A percentile compares a stretch with the other conserved stretches of the same genome.
These are phyloP conservation scores for Aurelia aurita complex sp. Pacific DNA, from an alignment of 30 jellyfish, hydroid and myxozoan species.

Conservation along the genomic window DNA sequence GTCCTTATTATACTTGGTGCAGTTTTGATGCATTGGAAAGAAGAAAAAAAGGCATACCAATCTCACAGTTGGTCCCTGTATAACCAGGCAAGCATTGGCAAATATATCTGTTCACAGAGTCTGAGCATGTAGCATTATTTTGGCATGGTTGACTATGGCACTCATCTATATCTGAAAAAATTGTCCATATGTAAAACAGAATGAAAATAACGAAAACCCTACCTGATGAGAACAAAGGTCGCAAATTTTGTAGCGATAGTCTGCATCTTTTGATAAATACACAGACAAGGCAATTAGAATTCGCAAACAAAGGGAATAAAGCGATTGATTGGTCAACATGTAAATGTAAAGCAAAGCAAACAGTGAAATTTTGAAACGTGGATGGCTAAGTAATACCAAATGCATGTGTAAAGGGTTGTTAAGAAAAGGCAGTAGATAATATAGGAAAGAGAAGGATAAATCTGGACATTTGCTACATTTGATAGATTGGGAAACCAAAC, in stretches of 20 bases:
- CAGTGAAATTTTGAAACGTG: too few relatives aligned
- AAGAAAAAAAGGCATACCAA: background rate
- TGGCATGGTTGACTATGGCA: slow-evolving; percentile 55
- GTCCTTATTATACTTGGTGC: too few relatives aligned
- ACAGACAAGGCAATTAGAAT: too few relatives aligned
- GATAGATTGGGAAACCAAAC: too few relatives aligned
- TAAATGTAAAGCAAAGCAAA: too few relatives aligned
- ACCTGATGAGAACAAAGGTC: background rate
- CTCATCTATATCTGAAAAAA: slow-evolving; percentile 28
- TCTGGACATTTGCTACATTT: too few relatives aligned
- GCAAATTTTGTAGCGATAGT: background rate
- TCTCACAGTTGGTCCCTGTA: slow-evolving; percentile 33
- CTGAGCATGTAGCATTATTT: slow-evolving; percentile 52
- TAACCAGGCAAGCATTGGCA: slow-evolving; percentile 50
- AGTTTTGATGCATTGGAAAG: background rate
- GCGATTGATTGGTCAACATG: too few relatives aligned
- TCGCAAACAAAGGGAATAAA: too few relatives aligned
- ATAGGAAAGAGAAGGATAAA: too few relatives aligned
- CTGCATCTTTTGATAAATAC: background rate
- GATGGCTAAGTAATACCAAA: too few relatives aligned
- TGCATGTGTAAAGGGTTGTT: too few relatives aligned
- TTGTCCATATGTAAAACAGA: background rate
- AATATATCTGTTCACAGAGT: slow-evolving; percentile 27
- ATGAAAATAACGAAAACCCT: background rate
- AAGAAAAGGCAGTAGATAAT: too few relatives aligned